Evolutionary conservation across 2,113 vertebrate genomes (phyloP), one percentile per base, ranked within the genome.

Genomic region (Acinonyx jubatus): DNA sequence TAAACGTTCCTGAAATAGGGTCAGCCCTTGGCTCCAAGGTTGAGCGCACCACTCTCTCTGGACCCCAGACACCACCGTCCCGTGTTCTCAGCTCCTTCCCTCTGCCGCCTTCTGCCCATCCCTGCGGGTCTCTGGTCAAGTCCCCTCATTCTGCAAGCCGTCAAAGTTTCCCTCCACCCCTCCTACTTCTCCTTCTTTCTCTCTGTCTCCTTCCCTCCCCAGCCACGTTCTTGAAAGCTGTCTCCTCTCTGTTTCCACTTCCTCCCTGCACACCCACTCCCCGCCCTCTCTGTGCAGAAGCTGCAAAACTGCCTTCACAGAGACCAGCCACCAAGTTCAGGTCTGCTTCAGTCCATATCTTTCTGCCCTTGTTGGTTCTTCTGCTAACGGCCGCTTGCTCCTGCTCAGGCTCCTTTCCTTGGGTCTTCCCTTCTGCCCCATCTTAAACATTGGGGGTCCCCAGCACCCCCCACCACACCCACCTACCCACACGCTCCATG

Each of bases 81-180:
- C 1, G 33, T 1, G 7, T 27, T n/a, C 78, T 52, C 83, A 23
- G 12, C 18, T 57, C 36, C 48, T 48, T 74, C 71, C 29, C 25
- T 63, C 63, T 57, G 74, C 3, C 0, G 55, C 66, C 18, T 57
- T 66, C 71, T 57, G 31, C 13, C 89, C 63, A 41, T 41, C 33
- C 5, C 13, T 0, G 0, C 0, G 9, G 11, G 13, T 0, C 13
- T 38, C 69, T 89, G 3, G 29, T 71, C 69, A 19, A 36, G 11
- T 61, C 25, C 66, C 18, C 45, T 65, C 55, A 66, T 25, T 36
- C 48, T 52, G 79, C 76, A 82, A 68, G n/a, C 36, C 33, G 18
- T 80, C 45, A 10, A 80, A 76, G 18, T 7, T 81, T 36, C 19
- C 79, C 38, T 48, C 48, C 19, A 7, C 41, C 9, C 63, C 21